Conservation (phyloP, 2,797 vertebrate species). For the Chrosomus eos region DNA sequence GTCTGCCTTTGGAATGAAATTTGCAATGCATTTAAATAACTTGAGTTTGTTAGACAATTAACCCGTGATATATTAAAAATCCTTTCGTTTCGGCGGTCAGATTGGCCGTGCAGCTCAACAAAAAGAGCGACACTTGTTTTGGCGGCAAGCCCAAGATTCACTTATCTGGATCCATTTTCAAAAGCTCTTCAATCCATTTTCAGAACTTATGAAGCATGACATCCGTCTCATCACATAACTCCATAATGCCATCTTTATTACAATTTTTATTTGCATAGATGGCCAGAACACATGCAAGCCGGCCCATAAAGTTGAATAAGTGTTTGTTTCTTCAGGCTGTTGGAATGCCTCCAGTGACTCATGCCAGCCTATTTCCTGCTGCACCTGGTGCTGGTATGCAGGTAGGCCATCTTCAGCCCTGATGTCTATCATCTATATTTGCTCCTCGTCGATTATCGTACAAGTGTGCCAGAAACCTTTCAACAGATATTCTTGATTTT, state of each 20-base stretch:
- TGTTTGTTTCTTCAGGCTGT: slow-evolving; percentile 74
- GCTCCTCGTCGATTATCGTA: not conserved
- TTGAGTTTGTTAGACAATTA: not conserved
- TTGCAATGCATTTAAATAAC: not conserved
- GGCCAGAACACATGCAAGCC: not conserved
- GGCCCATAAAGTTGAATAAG: not conserved
- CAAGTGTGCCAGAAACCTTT: slow-evolving; percentile 6
- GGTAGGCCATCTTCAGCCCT: slow-evolving; percentile 66
- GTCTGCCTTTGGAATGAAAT: not conserved
- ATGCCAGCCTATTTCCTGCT: slow-evolving; percentile 74
- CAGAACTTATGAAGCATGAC: not conserved
- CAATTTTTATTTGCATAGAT: not conserved
- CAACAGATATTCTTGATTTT: not conserved
- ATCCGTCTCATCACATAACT: not conserved
- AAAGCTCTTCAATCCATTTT: slow-evolving; percentile 17
- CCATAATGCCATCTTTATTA: not conserved
- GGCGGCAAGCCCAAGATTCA: not conserved
- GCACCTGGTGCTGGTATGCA: slow-evolving; percentile 78
- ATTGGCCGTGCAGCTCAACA: not conserved
- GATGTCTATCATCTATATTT: slow-evolving; percentile 6
- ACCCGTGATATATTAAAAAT: not conserved
- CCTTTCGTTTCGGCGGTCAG: not conserved
- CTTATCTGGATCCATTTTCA: slow-evolving; percentile 11
- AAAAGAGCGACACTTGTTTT: slow-evolving; percentile 14
- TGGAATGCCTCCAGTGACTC: slow-evolving; percentile 82